Evolutionary conservation across 2,888 invertebrate species (phyloP), one percentile per base, ranked within the genome.

Genomic region (Portevinia maculata): DNA sequence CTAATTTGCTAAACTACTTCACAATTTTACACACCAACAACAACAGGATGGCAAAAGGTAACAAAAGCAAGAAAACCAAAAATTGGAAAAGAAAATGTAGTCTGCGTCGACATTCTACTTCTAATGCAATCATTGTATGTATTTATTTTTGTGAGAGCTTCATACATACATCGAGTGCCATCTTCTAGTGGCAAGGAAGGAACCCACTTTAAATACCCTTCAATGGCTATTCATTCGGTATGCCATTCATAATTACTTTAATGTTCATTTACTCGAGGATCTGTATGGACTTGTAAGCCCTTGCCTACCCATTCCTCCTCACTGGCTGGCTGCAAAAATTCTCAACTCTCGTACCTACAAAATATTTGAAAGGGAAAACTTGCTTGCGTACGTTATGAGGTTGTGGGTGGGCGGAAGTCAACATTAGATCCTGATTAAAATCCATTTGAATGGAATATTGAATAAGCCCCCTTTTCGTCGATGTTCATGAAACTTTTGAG

Each of bases 391-490:
- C n/a, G 46, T 32, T 24, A 30, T 55, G 21, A 5, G 4, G 30
- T 41, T 17, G 37, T 28, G 13, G 59, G n/a, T 17, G 13, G 46
- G 4, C 24, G n/a, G 13, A 78, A 57, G 48, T 71, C 70, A 78
- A 78, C 70, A 70, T 78, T 71, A 71, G 62, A 64, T 78, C 34
- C 57, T 78, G 78, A 71, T 78, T 71, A 71, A 78, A 64, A 78
- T 57, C 57, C 55, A 71, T 78, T 71, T 78, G 62, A 71, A 71
- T 70, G 41, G 64, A 78, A 71, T 71, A 71, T 70, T 64, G 62
- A 64, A 70, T 78, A 62, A 76, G 39, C 60, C 53, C 17, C 21
- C 21, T 19, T 46, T 46, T 75, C 19, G 15, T 17, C 44, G 17
- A 41, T 30, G 59, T 69, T 32, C 39, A 76, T 44, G 53, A 39